phyloP scores from a whole-genome alignment of 2,113 vertebrate genomes.

The Anolis sagrei region DNA sequence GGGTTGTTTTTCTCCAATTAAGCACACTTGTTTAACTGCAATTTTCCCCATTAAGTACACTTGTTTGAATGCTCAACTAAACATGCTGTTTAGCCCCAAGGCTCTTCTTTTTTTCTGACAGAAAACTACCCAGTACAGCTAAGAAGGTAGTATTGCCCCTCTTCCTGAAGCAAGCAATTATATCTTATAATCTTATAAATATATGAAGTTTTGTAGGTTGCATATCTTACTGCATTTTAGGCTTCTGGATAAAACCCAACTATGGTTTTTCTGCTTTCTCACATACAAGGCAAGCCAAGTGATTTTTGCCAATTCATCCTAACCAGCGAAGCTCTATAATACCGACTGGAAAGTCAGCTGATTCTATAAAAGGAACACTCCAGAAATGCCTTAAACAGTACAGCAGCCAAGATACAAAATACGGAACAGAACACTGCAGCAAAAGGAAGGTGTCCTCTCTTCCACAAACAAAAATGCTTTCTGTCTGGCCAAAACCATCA shows the following conservation, averaged over 20 bases:
- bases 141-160: not conserved
- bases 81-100: not conserved
- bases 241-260: not conserved
- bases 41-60: not conserved
- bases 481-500: constrained; percentile 1
- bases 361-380: not conserved
- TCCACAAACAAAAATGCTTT: not conserved
- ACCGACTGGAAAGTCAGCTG: not conserved
- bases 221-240: not conserved
- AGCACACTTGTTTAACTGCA: not conserved
- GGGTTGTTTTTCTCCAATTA: not conserved
- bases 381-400: no score
- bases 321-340: not conserved
- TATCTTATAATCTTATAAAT: not conserved
- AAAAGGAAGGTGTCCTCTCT: not conserved
- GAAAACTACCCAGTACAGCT: not conserved
- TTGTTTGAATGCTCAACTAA: not conserved
- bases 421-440: not conserved
- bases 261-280: not conserved
- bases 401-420: no score
- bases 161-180: not conserved
- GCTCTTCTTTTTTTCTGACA: not conserved
- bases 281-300: not conserved
- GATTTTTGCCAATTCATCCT: not conserved
- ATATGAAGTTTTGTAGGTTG: not conserved